These are phyloP conservation scores for Polydesmus complanatus DNA, from an alignment of 2,888 invertebrate species.

Conservation along the genomic window DNA sequence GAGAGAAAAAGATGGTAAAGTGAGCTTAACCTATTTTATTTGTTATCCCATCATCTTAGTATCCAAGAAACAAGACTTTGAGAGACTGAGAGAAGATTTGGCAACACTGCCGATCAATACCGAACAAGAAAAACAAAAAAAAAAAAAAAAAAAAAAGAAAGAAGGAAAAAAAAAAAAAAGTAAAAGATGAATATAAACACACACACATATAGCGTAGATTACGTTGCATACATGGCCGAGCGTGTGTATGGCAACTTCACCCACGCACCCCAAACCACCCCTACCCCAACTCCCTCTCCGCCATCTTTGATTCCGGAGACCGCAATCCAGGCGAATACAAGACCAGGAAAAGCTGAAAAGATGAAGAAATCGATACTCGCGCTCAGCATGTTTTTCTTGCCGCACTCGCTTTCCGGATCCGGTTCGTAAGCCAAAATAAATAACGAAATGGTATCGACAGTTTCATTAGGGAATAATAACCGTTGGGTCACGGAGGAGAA, in stretches of 20 bases:
- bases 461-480: no score
- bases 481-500: no score
- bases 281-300: neutral
- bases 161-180: no score
- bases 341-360: neutral
- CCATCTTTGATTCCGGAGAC: neutral
- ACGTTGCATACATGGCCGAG: neutral
- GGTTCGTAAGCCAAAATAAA: no score
- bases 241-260: neutral
- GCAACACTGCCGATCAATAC: neutral
- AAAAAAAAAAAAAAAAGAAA: no score
- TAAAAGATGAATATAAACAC: no score
- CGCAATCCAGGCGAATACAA: neutral
- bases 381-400: no score
- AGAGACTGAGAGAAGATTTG: neutral
- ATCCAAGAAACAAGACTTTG: neutral
- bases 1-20: neutral
- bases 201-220: neutral
- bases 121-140: no score
- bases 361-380: neutral
- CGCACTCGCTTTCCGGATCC: no score
- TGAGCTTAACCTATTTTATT: neutral
- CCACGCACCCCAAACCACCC: no score
- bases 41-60: neutral
- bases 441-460: no score